Conservation (phyloP, 30 jellyfish, hydroid and myxozoan genomes). For the Mastigias papua region DNA sequence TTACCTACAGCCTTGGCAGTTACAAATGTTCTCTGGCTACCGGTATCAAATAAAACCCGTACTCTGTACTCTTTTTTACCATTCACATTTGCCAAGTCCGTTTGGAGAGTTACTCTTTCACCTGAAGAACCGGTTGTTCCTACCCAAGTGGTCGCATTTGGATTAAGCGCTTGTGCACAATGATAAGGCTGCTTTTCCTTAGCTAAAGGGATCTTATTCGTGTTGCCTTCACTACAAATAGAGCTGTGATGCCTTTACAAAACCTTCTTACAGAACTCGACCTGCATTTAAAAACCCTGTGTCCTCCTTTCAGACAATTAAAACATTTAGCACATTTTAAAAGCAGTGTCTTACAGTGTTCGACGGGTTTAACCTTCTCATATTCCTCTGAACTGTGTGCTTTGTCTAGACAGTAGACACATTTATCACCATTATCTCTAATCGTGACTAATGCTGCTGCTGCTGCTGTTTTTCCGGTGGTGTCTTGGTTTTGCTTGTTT, state of each 20-base stretch:
- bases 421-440: neutral
- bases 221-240: no score
- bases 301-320: neutral
- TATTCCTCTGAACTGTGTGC: slow-evolving; percentile 7
- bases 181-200: no score
- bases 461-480: slow-evolving; percentile 7
- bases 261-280: neutral
- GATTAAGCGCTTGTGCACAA: neutral
- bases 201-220: slow-evolving; percentile 1
- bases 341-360: slow-evolving; percentile 18
- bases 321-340: slow-evolving; percentile 10
- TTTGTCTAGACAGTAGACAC: slow-evolving; percentile 20
- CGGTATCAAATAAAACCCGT: slow-evolving; percentile 8
- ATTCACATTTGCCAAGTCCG: slow-evolving; percentile 21
- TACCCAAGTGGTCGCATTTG: slow-evolving; percentile 57
- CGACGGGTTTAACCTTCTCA: neutral
- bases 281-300: slow-evolving; percentile 30
- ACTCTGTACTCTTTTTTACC: neutral
- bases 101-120: slow-evolving; percentile 35
- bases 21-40: slow-evolving; percentile 28
- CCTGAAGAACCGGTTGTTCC: slow-evolving; percentile 33
- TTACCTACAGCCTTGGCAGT: neutral
- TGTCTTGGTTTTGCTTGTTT: neutral
- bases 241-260: no score
- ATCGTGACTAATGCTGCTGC: no score